Conservation (phyloP, 2,113 vertebrate species). For the Irena cyanogastra region DNA sequence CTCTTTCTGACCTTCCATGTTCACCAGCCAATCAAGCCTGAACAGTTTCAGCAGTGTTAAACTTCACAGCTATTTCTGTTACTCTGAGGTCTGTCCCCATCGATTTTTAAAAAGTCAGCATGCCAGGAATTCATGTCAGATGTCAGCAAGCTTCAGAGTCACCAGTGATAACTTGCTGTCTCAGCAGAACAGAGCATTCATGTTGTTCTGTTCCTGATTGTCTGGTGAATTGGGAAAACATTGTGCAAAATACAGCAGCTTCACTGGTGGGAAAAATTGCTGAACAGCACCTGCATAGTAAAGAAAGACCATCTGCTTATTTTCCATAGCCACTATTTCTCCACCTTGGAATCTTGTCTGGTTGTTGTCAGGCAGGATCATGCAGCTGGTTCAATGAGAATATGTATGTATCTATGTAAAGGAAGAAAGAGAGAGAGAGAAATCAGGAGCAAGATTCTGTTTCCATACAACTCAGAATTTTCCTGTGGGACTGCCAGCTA, state of each 20-base stretch:
- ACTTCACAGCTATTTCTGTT: constrained; percentile 67
- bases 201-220: constrained; percentile 65
- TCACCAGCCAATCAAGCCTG: constrained; percentile 63
- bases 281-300: constrained; percentile 63
- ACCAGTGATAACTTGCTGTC: constrained; percentile 66
- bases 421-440: background rate
- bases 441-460: background rate
- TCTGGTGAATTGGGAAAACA: constrained; percentile 73
- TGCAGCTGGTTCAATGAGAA: background rate
- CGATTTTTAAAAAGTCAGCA: constrained; percentile 66
- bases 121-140: constrained; percentile 74
- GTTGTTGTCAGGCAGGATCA: background rate
- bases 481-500: background rate
- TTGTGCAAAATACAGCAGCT: constrained; percentile 61
- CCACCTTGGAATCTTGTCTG: background rate
- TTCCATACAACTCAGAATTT: background rate
- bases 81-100: constrained; percentile 69
- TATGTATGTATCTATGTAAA: background rate
- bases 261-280: constrained; percentile 62
- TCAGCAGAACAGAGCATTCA: constrained; percentile 60
- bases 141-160: constrained; percentile 68
- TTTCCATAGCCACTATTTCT: background rate
- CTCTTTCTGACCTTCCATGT: constrained; percentile 63
- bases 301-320: constrained; percentile 67
- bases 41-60: constrained; percentile 63